Evolutionary conservation across 2,113 vertebrate species (phyloP).

Genomic region (Origma solitaria): DNA sequence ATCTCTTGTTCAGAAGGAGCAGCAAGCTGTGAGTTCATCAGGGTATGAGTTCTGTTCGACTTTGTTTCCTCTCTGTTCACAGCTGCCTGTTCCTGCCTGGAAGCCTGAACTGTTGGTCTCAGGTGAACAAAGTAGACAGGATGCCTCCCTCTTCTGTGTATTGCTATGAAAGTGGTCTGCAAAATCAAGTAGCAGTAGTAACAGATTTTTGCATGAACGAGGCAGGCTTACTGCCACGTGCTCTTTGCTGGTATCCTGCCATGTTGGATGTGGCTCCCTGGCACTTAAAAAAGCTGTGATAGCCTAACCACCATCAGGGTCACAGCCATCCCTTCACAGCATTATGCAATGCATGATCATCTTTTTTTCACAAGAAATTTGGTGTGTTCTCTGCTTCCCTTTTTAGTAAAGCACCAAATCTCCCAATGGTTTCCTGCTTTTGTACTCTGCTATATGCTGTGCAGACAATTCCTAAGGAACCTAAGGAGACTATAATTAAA

Average conservation of each 20-base stretch:
- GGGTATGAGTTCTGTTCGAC: background rate
- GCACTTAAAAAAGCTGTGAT: background rate
- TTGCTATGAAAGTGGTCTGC: background rate
- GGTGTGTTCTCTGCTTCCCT: background rate
- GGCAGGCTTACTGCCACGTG: rapidly evolving
- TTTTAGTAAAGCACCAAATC: background rate
- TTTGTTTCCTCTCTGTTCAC: background rate
- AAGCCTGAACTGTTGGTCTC: background rate
- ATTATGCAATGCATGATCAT: rapidly evolving
- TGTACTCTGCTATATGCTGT: background rate
- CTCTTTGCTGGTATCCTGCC: background rate
- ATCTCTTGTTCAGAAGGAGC: background rate
- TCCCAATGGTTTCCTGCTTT: background rate
- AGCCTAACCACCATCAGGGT: background rate
- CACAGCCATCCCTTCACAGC: rapidly evolving
- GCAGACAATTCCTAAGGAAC: background rate
- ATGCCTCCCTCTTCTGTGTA: background rate
- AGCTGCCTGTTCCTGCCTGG: background rate
- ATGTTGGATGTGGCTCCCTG: background rate
- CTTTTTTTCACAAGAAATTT: background rate
- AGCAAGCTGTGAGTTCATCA: background rate
- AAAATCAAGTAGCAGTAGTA: background rate
- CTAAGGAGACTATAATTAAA: background rate
- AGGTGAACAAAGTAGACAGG: background rate
- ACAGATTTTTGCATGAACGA: background rate